Base-by-base conservation (phyloP, 1,140 invertebrate genomes). In the Hyles vespertilio region DNA sequence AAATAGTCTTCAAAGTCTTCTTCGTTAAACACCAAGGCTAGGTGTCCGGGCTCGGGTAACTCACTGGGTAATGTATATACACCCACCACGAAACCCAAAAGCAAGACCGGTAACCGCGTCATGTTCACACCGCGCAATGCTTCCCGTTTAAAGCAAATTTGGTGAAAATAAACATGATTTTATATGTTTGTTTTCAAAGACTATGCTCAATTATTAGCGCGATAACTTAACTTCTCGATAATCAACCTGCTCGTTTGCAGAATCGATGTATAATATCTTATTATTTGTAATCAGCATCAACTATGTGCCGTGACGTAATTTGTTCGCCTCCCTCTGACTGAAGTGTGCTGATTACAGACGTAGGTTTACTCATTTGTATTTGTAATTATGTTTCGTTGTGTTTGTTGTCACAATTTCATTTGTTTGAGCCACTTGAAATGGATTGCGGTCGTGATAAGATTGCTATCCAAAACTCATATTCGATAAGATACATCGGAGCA, bases 1-100 rank as follows among this genome's bases (percentile, higher is more conserved):
- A 85, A 65, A 32, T 88, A 86, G 43, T 86, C 82, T 54, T 88
- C 82, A 56, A 83, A 86, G n/a, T 84, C 76, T 9, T 86, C 81
- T 65, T 88, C 84, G 10, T 67, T 70, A 5, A 84, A 69, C 9
- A 72, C 56, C 10, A 80, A 65, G 2, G 79, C 76, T 4, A 84
- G 48, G 44, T 79, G 56, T 5, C 67, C 56, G 11, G 81, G 80
- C 43, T 77, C 67, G 3, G 70, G 61, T 22, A 78, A 58, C 0
- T 70, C 51, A 5, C 57, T 50, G 5, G 72, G 67, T 3, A 70
- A 52, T 0, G 69, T 66, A 46, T n/a, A 9, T n/a, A 46, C 44
- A 11, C 33, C 53, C 33, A 36, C 52, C 34, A 51, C 32, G 6
- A 56, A 5, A 2, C 33, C 40, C 22, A 43, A 33, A n/a, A 67